Conservation (phyloP, 2,888 invertebrate species). For the Apamea crenata region DNA sequence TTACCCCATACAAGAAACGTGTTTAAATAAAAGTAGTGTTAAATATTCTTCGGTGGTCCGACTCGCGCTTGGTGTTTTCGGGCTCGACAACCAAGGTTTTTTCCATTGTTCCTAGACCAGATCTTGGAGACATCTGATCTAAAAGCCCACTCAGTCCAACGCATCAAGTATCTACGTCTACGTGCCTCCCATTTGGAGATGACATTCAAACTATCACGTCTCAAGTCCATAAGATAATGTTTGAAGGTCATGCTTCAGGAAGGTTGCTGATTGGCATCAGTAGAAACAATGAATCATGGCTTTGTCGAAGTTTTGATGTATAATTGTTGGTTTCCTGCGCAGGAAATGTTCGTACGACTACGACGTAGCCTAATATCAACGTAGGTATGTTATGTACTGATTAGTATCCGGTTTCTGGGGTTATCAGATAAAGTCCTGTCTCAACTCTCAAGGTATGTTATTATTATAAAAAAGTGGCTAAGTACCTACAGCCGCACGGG, state of each 20-base stretch:
- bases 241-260: constrained; percentile 35
- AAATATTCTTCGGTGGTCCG: too few species aligned
- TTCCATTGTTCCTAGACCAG: neutral
- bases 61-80: too few species aligned
- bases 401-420: neutral
- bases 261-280: constrained; percentile 51
- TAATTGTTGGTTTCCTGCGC: constrained; percentile 43
- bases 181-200: constrained; percentile 24
- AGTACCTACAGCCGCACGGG: too few species aligned
- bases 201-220: constrained; percentile 51
- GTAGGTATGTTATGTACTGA: neutral
- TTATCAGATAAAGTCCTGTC: neutral
- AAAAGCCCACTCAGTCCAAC: constrained; percentile 20
- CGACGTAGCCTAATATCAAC: neutral
- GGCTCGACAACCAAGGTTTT: neutral
- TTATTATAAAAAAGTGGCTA: too few species aligned
- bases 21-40: too few species aligned
- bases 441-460: neutral
- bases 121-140: constrained; percentile 23
- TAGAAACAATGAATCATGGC: constrained; percentile 50
- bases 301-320: constrained; percentile 37
- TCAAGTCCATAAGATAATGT: constrained; percentile 44
- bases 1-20: too few species aligned
- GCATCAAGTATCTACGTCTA: constrained; percentile 23
- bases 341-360: constrained; percentile 11